Base-by-base conservation (phyloP, 1,140 invertebrate species). In the Pseudomyrmex cubaensis region DNA sequence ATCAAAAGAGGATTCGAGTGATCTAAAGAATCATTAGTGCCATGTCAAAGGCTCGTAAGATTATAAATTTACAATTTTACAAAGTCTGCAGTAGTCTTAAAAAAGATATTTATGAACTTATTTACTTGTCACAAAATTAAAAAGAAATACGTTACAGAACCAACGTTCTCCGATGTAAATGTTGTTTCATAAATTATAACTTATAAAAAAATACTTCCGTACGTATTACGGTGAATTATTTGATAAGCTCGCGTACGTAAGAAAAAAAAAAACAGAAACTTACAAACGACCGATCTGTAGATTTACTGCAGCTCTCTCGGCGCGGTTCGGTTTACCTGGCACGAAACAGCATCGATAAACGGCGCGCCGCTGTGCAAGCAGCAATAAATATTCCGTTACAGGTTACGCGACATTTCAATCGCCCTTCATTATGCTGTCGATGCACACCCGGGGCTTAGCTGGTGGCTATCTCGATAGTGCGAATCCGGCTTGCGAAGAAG, bases 321-420 rank as follows among this genome's bases (percentile, higher is more conserved):
- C 25, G 54, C 66, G 17, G 20, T 59, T 17, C 15, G 13, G 22
- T 72, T 80, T 48, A 52, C n/a, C n/a, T 35, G 15, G 8, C 66
- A 48, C 22, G 52, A 56, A 59, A 59, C 44, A 56, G 56, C 63
- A 56, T 56, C 17, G 64, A 12, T 78, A 80, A 78, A 78, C 44
- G 44, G 20, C 22, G 22, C 46, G 48, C 52, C 22, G 20, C 66
- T 59, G 46, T 70, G 54, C 20, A 61, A 78, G 44, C 35, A 25
- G 44, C 46, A n/a, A 80, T 80, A 80, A 80, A 80, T 70, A 80
- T 80, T 72, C 54, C 48, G 46, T 22, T 35, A 50, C 59, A 50
- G 50, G 9, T 78, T 57, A 54, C 64, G 76, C 76, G 76, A 70
- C 76, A 70, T 59, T 78, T 69, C 54, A 78, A 80, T 80, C 76